A percentile compares a stretch with the other conserved stretches of the same genome.
phyloP scores from a whole-genome alignment of 2,888 invertebrate species.

The Thereva unica region DNA sequence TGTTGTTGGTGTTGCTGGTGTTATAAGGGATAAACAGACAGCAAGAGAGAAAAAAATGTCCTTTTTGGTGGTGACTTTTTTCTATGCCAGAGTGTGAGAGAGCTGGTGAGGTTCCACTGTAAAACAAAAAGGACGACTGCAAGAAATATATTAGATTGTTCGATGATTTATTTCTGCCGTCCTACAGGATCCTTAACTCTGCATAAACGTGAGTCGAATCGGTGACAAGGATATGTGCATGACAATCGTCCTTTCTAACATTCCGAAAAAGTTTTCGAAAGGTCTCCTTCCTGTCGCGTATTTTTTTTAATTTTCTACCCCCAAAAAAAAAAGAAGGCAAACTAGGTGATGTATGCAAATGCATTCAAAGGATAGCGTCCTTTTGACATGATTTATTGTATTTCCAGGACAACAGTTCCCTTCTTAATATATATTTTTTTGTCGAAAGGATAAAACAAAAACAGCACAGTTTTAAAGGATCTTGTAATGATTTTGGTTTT shows the following conservation, averaged over 20 bases:
- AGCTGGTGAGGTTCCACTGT: too few relatives aligned
- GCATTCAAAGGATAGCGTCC: slow-evolving; percentile 15
- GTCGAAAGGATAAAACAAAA: slow-evolving; percentile 15
- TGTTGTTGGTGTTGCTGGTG: not conserved
- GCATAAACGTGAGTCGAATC: slow-evolving; percentile 40
- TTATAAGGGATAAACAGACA: too few relatives aligned
- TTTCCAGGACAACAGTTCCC: slow-evolving; percentile 6
- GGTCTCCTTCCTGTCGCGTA: not conserved
- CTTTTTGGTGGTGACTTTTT: slow-evolving; percentile 17
- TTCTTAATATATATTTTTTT: slow-evolving; percentile 3
- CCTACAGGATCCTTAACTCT: slow-evolving; percentile 32
- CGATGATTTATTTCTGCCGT: slow-evolving; percentile 42
- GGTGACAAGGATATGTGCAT: slow-evolving; percentile 31
- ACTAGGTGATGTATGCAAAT: slow-evolving; percentile 23
- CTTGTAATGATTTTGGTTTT: slow-evolving; percentile 12
- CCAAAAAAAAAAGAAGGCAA: not conserved
- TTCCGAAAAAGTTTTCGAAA: slow-evolving; percentile 21
- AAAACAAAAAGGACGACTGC: slow-evolving; percentile 17
- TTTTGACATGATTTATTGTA: slow-evolving; percentile 19
- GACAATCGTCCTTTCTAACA: slow-evolving; percentile 27
- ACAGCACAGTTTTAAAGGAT: not conserved
- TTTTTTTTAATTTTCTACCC: slow-evolving; percentile 14
- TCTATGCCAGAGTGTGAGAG: slow-evolving; percentile 16
- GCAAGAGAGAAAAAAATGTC: slow-evolving; percentile 31
- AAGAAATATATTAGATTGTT: slow-evolving; percentile 40